Evolutionary conservation across 2,797 vertebrate species (phyloP), one percentile per base, ranked within the genome.

Genomic region (Myiotriccus ornatus): DNA sequence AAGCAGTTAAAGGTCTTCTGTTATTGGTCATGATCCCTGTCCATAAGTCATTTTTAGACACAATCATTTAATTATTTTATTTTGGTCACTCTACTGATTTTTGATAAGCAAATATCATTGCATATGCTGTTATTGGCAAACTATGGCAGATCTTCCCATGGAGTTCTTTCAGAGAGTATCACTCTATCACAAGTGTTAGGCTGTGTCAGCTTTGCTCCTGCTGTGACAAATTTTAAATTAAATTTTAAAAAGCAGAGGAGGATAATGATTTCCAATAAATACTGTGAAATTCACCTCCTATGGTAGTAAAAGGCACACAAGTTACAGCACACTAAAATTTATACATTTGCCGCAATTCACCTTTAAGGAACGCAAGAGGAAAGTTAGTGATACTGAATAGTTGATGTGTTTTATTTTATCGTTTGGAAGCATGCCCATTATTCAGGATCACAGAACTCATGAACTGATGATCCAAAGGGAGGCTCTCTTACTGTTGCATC

Each of bases 141-240:
- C 73, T 0, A 8, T n/a, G 47, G 79, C n/a, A 68, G 49, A 77
- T 65, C 35, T 87, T 94, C 55, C 76, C 12, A 15, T 56, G 32
- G 39, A 75, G 16, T 47, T 67, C 23, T 43, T 84, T 70, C 23
- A 25, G 52, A 67, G 28, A 62, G 24, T n/a, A 77, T 76, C 24
- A 30, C 22, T 80, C 32, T 34, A 41, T 81, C 20, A 4, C 13
- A 37, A n/a, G 9, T 30, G n/a, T 64, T 62, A 75, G 57, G 25
- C 14, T 39, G 34, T 37, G 15, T 67, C 53, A 64, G 62, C 49
- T 68, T 73, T 32, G 24, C 63, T 80, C 57, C 13, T 19, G 44
- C 60, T 62, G 39, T 84, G 85, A 89, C 73, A 75, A 69, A 81
- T 88, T 90, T 94, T 83, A 87, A 95, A 91, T 95, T 94, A 89